Conservation (phyloP, 2,888 invertebrate species). For the Aphelenchoides bicaudatus region DNA sequence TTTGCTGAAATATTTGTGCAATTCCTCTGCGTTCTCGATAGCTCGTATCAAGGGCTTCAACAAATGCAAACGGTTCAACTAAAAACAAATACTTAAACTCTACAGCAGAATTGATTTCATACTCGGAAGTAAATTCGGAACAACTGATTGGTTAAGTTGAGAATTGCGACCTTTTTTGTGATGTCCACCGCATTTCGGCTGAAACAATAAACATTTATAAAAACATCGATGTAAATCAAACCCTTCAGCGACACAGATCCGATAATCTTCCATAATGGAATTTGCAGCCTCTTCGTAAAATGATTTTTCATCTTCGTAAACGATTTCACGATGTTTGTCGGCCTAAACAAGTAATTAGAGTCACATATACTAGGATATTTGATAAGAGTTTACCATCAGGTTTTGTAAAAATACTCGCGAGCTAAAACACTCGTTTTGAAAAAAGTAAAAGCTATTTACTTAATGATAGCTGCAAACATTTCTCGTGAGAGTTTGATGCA, state of each 20-base stretch:
- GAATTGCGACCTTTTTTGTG: slow-evolving; percentile 91
- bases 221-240: slow-evolving; percentile 14
- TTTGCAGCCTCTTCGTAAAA: slow-evolving; percentile 41
- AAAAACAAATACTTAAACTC: slow-evolving; percentile 27
- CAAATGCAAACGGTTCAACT: slow-evolving; percentile 67
- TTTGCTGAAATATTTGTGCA: slow-evolving; percentile 71
- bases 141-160: slow-evolving; percentile 90
- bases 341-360: slow-evolving; percentile 15
- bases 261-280: slow-evolving; percentile 43
- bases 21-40: slow-evolving; percentile 72
- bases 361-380: too few species aligned
- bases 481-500: too few species aligned
- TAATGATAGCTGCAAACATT: too few species aligned
- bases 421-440: too few species aligned
- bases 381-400: too few species aligned
- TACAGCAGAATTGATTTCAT: slow-evolving; percentile 18
- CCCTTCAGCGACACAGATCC: slow-evolving; percentile 41
- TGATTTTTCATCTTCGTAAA: slow-evolving; percentile 25
- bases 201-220: slow-evolving; percentile 18
- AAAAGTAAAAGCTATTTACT: too few species aligned
- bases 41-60: slow-evolving; percentile 88
- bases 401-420: too few species aligned
- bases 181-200: slow-evolving; percentile 60
- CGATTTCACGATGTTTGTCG: slow-evolving; percentile 13
- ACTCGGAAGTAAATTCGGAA: slow-evolving; percentile 95